Base-by-base conservation (phyloP, 2,797 vertebrate genomes). In the Brachyrhaphis roseni region DNA sequence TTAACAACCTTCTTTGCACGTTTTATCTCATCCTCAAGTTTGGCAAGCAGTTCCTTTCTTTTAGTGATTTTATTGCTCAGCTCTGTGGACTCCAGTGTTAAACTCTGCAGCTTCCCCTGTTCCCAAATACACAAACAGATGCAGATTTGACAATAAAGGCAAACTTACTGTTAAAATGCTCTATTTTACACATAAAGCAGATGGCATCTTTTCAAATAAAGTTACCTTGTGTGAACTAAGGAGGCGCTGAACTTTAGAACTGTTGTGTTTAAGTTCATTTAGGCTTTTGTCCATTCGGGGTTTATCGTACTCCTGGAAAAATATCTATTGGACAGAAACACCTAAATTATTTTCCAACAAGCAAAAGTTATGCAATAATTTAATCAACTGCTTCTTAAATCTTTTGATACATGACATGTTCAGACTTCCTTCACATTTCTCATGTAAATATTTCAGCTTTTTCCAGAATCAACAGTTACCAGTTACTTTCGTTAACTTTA, bases 191-290 rank as follows among this genome's bases (percentile, higher is more conserved):
- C 13, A 72, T 51, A 23, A 68, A 3, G 18, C 0, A 0, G 2
- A 68, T 36, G 72, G 74, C 36, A 51, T 43, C 18, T 12, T 51
- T 41, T 31, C 6, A 12, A 2, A 28, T 18, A 2, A 39, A 76
- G 39, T 83, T 66, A 94, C 94, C 92, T 92, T 91, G 66, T 92
- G 78, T 64, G 77, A 86, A 16, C 46, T 77, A 20, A 95, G 91
- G 47, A 39, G 0, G 46, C 55, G 88, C 1, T 90, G 90, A 20
- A 64, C 85, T 81, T 86, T 90, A 26, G 73, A 55, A 81, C 66
- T 76, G 31, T 76, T 87, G 16, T 49, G 28, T 78, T 78, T 79
- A 72, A 91, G 77, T 76, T 91, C 84, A 13, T 87, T 70, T 18
- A 83, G 45, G 83, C 77, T 83, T 79, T 41, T 73, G 2, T 85